Evolutionary conservation across 1,140 invertebrate genomes (phyloP).

Genomic region (Dinothrombium tinctorium): DNA sequence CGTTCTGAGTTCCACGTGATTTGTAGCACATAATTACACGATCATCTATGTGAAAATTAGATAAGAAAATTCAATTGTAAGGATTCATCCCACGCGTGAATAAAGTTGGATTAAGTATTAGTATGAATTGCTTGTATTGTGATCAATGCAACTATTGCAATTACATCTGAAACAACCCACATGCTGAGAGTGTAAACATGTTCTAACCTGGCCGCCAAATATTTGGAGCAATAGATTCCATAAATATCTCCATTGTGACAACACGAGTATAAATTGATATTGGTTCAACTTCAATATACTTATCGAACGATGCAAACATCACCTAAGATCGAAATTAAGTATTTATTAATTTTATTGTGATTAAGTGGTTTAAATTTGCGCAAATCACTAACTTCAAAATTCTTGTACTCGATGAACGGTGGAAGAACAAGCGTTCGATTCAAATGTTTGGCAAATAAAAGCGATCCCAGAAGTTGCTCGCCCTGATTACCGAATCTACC

Average conservation of each 20-base stretch:
- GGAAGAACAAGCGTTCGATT: slow-evolving; percentile 76
- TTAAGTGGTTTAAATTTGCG: too few species aligned
- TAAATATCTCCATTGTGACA: slow-evolving; percentile 75
- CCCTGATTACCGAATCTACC: slow-evolving; percentile 74
- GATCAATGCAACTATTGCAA: too few species aligned
- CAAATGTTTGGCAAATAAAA: slow-evolving; percentile 64
- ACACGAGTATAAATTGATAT: slow-evolving; percentile 56
- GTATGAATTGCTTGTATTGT: too few species aligned
- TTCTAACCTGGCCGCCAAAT: slow-evolving; percentile 63
- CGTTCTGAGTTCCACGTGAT: slow-evolving; percentile 23
- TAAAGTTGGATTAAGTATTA: too few species aligned
- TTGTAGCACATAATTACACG: slow-evolving; percentile 56
- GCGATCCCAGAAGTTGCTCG: slow-evolving; percentile 71
- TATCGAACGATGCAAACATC: slow-evolving; percentile 60
- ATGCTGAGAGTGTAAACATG: too few species aligned
- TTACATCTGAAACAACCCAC: too few species aligned
- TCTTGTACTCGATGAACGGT: slow-evolving; percentile 77
- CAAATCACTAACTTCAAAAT: slow-evolving; percentile 28
- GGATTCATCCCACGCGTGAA: too few species aligned
- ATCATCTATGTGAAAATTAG: slow-evolving; percentile 16
- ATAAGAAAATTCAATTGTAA: slow-evolving; percentile 10
- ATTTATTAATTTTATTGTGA: neutral
- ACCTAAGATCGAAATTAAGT: slow-evolving; percentile 24
- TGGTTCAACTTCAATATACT: slow-evolving; percentile 61
- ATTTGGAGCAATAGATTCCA: slow-evolving; percentile 45